Evolutionary conservation across 2,888 invertebrate species (phyloP), one percentile per base, ranked within the genome.

Genomic region (Cantharis flavilabris): DNA sequence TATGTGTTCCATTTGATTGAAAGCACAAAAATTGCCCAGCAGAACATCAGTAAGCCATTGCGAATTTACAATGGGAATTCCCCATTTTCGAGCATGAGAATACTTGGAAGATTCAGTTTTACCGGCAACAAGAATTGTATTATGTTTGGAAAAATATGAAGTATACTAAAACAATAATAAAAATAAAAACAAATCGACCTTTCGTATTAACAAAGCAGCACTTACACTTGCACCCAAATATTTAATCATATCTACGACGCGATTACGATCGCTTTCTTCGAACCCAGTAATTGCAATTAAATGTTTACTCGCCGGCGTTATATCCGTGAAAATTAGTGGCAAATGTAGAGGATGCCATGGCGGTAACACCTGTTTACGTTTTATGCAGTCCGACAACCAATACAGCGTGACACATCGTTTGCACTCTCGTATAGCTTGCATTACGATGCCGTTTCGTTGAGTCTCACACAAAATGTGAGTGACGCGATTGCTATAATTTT

Each of bases 281-380:
- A 98, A 99, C 77, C 98, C 98, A 65, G 96, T 94, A 11, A 96
- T 89, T 4, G 96, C 93, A 82, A 97, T 95, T 28, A 97, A 93
- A 88, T 95, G 94, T 83, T 94, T 93, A 0, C 90, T 88, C 20
- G 94, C 93, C 11, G 97, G 97, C 3, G 93, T 91, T 80, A 95
- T 95, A 49, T 93, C 90, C 73, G 88, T 81, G 76, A 88, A 88
- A 78, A 88, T 86, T 20, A 91, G 91, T 10, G 99, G 99, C 83
- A 99, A 91, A 89, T 99, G 99, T 69, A 98, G 90, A 11, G 97
- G 96, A 84, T 96, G 95, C 95, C 96, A 98, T 0, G 99, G 99
- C 0, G 98, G 97, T 72, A 94, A 89, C 83, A 98, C 94, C 84
- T 95, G 95, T 83, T 96, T 95, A 70, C 95, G 94, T 20, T 93